Evolutionary conservation across 23 tunicate species (phyloP).

Genomic region (Phallusia fumigata): DNA sequence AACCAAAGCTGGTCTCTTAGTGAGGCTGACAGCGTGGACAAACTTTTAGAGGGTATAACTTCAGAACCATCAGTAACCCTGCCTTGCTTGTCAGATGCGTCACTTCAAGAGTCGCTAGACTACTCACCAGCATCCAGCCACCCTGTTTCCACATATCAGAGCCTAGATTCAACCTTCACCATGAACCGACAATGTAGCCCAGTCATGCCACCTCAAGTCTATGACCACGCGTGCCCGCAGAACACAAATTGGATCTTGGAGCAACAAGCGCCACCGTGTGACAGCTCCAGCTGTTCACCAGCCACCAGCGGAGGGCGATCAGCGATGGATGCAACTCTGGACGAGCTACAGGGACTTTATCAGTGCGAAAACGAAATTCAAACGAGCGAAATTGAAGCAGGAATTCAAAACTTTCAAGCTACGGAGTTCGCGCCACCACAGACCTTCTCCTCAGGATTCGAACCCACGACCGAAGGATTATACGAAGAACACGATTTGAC

Average conservation of each 20-base stretch:
- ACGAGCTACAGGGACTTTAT: not conserved
- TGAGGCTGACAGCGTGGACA: constrained; percentile 18
- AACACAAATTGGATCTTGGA: not conserved
- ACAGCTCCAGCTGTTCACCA: constrained; percentile 5
- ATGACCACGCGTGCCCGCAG: not conserved
- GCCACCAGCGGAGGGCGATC: not conserved
- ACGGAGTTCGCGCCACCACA: not conserved
- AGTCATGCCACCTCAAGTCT: not conserved
- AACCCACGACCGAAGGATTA: not conserved
- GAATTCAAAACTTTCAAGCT: not conserved
- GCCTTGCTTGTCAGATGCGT: not conserved
- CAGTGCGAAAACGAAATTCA: not conserved
- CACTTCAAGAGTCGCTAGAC: not conserved
- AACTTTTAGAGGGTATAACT: not conserved
- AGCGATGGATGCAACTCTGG: not conserved
- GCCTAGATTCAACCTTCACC: constrained; percentile 5
- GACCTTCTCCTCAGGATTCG: not conserved
- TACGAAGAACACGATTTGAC: not conserved
- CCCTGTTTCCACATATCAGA: constrained; percentile 11
- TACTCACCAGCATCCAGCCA: not conserved
- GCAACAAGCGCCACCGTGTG: not conserved
- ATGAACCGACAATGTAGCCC: constrained; percentile 13
- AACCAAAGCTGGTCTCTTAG: constrained; percentile 3
- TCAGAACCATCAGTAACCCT: not conserved
- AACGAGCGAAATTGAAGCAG: not conserved